Percentiles rank a stretch among this genome's conserved stretches.
Evolutionary conservation across 2,888 invertebrate genomes (phyloP).

Genomic region (Eledona agricola): DNA sequence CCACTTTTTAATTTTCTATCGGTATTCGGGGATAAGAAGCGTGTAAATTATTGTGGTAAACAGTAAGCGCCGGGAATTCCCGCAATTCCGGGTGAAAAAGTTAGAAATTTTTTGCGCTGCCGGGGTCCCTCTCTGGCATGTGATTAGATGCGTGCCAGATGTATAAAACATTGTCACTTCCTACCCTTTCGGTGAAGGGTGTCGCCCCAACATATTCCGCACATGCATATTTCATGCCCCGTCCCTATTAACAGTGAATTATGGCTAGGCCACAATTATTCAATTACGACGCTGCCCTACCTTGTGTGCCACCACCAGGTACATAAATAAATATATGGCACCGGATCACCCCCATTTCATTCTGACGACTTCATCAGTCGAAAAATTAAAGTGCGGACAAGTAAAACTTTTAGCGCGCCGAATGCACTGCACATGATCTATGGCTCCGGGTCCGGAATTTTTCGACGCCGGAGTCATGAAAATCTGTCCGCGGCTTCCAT

Average conservation of each 20-base stretch:
- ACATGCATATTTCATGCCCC: conserved; percentile 58
- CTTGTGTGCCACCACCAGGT: conserved; percentile 37
- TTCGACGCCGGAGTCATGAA: too few relatives aligned
- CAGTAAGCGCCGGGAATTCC: too few relatives aligned
- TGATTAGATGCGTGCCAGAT: conserved; percentile 49
- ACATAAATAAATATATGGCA: conserved; percentile 29
- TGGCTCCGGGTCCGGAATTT: too few relatives aligned
- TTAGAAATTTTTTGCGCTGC: conserved; percentile 2
- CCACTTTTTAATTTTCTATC: too few relatives aligned
- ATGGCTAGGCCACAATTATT: conserved; percentile 59
- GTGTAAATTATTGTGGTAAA: too few relatives aligned
- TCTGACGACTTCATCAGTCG: conserved; percentile 20
- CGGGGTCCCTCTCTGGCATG: conserved; percentile 14
- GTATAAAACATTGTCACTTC: conserved; percentile 60
- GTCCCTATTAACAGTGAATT: conserved; percentile 56
- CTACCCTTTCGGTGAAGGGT: conserved; percentile 56
- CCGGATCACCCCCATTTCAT: conserved; percentile 48
- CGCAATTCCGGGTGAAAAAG: too few relatives aligned
- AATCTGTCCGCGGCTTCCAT: too few relatives aligned
- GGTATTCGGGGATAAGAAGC: too few relatives aligned
- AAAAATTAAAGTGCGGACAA: too few relatives aligned
- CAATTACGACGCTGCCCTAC: conserved; percentile 53
- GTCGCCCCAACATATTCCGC: conserved; percentile 52
- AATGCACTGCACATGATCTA: too few relatives aligned
- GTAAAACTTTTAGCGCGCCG: too few relatives aligned